Percentiles rank a stretch among this genome's conserved stretches.
Evolutionary conservation across 2,113 vertebrate genomes (phyloP).

Genomic region (Protobothrops flavoviridis): DNA sequence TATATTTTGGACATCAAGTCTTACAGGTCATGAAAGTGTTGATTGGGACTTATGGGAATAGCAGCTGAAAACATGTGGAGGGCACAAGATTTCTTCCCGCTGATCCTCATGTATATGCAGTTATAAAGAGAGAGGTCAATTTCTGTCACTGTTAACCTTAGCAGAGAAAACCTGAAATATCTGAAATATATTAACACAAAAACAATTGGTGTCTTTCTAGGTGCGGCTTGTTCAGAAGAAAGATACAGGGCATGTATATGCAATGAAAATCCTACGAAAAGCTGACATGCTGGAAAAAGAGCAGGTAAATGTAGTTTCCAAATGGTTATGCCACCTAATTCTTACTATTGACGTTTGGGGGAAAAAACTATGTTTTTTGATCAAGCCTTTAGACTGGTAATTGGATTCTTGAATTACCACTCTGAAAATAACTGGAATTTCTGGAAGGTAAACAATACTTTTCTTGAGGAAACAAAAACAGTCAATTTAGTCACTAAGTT

Average conservation of each 20-base stretch:
- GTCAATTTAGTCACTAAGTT: not conserved
- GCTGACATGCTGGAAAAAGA: slow-evolving; percentile 99
- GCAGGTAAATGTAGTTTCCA: slow-evolving; percentile 72
- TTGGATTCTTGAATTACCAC: not conserved
- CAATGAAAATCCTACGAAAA: slow-evolving; percentile 98
- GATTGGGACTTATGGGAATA: not conserved
- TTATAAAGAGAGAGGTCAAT: not conserved
- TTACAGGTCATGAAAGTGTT: not conserved
- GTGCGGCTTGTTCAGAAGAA: slow-evolving; percentile 98
- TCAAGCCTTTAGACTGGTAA: not conserved
- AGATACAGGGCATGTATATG: slow-evolving; percentile 96
- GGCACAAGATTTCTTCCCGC: not conserved
- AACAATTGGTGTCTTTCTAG: slow-evolving; percentile 60
- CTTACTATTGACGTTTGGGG: accelerated
- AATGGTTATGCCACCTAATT: not conserved
- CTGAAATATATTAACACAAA: slow-evolving; percentile 8
- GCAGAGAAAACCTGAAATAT: not conserved
- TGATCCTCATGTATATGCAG: not conserved
- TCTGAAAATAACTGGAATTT: not conserved
- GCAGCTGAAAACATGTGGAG: not conserved
- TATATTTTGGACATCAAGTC: not conserved
- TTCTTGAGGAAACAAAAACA: not conserved
- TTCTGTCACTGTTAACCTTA: not conserved
- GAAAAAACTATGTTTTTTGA: not conserved
- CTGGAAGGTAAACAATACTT: not conserved